phyloP scores from a whole-genome alignment of 2,888 invertebrate genomes.

The Lithophane socia region DNA sequence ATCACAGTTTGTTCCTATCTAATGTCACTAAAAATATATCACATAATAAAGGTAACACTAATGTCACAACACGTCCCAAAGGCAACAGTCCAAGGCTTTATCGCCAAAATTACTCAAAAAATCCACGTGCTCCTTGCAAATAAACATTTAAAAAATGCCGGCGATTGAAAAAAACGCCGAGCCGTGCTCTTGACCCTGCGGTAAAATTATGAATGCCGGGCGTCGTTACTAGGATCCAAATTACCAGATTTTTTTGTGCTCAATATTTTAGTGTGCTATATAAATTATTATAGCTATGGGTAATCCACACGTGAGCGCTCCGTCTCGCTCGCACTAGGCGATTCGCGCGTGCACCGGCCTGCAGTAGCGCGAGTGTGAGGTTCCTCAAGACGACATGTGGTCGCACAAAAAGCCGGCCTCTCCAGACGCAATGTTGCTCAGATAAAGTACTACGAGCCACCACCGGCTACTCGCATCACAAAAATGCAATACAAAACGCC shows the following conservation, averaged over 20 bases:
- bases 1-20: conserved; percentile 90
- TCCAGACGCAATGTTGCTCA: conserved; percentile 73
- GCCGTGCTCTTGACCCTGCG: conserved; percentile 89
- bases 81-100: conserved; percentile 88
- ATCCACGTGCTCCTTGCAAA: conserved; percentile 85
- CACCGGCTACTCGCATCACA: conserved; percentile 82
- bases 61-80: conserved; percentile 90
- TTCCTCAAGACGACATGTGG: conserved; percentile 83
- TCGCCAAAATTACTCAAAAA: conserved; percentile 87
- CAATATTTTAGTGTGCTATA: conserved; percentile 89
- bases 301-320: conserved; percentile 85
- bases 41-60: conserved; percentile 89
- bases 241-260: conserved; percentile 89
- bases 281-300: conserved; percentile 83
- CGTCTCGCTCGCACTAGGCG: conserved; percentile 83
- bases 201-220: conserved; percentile 89
- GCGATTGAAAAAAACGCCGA: conserved; percentile 81
- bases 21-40: conserved; percentile 89
- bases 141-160: conserved; percentile 87
- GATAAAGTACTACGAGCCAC: conserved; percentile 71
- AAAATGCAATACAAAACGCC: conserved; percentile 87
- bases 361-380: conserved; percentile 77
- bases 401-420: conserved; percentile 83
- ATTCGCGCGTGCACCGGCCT: conserved; percentile 85
- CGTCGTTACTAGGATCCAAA: conserved; percentile 89